Base-by-base conservation (phyloP, 2,113 vertebrate genomes). In the Acrocephalus kingi region DNA sequence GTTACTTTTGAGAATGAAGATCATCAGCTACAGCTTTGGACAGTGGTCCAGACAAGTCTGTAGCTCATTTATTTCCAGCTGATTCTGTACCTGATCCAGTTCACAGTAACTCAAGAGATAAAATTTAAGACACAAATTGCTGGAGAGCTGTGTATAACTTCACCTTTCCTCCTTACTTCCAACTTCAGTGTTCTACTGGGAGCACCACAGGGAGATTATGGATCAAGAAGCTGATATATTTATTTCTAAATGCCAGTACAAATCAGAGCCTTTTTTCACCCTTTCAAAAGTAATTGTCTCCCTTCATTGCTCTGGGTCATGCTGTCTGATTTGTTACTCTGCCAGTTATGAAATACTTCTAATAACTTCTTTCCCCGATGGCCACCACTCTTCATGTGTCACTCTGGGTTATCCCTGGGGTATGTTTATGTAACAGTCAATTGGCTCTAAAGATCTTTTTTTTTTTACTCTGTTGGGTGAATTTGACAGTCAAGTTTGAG, bases 401-500 rank as follows among this genome's bases (percentile, higher is more conserved):
- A 91, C 87, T 92, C 92, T 59, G 45, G 58, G 45, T 77, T 76
- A 90, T 89, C 91, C 89, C 52, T 90, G 54, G n/a, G 11, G 41
- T 92, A 71, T 89, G 83, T 96, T 96, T 97, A 90, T 96, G 49
- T 89, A 95, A 89, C 62, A 71, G 82, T 84, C 80, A 97, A 94
- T 96, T 97, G 74, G 91, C 80, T 93, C 85, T 84, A 93, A 97
- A 96, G 91, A 81, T 96, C 63, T 7, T 15, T 23, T 41, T 91
- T 82, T 58, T 89, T 87, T 76, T 56, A 35, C 35, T 61, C 80
- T 96, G 11, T 76, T 92, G 94, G 89, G 43, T 92, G 56, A 78
- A 55, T 93, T 94, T 95, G 92, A 90, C 94, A 94, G 94, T 86
- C 74, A 77, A 78, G 88, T 97, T 97, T 97, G 75, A 96, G 78